A percentile compares a stretch with the other conserved stretches of the same genome.
phyloP scores from a whole-genome alignment of 2,113 vertebrate species.

The Taurulus bubalis region DNA sequence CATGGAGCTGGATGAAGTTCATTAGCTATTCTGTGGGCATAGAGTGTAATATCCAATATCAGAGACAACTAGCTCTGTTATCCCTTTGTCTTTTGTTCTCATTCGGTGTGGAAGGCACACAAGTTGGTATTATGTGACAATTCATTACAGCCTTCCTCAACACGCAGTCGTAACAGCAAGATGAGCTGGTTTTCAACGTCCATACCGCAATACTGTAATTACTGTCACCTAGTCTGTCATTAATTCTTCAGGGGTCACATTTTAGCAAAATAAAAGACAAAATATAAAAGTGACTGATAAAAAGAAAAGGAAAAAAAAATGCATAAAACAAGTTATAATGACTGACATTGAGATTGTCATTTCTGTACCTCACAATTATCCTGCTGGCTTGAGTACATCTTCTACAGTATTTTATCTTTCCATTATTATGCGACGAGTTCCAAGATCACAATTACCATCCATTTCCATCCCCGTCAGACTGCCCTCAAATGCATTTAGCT shows the following conservation, averaged over 20 bases:
- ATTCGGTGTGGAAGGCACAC: slow-evolving; percentile 64
- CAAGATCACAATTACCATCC: slow-evolving; percentile 13
- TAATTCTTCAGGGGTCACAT: slow-evolving; percentile 26
- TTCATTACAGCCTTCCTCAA: slow-evolving; percentile 75
- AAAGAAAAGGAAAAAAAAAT: not conserved
- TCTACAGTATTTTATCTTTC: slow-evolving; percentile 1
- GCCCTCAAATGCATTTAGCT: slow-evolving; percentile 28
- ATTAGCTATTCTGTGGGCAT: slow-evolving; percentile 79
- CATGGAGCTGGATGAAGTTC: slow-evolving; percentile 81
- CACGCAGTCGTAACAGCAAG: slow-evolving; percentile 42
- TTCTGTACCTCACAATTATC: slow-evolving; percentile 27
- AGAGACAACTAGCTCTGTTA: slow-evolving; percentile 69
- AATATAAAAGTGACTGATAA: slow-evolving; percentile 22
- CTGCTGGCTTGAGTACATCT: not conserved
- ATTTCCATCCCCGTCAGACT: slow-evolving; percentile 26
- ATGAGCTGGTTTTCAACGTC: slow-evolving; percentile 51
- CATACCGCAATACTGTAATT: slow-evolving; percentile 19
- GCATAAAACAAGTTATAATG: not conserved
- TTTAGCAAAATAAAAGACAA: slow-evolving; percentile 39
- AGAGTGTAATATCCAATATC: slow-evolving; percentile 80
- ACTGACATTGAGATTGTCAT: slow-evolving; percentile 17
- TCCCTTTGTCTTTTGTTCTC: slow-evolving; percentile 74
- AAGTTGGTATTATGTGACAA: slow-evolving; percentile 75
- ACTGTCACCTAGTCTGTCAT: slow-evolving; percentile 24
- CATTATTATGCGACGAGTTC: slow-evolving; percentile 28